Evolutionary conservation across 2,888 invertebrate species (phyloP).

Genomic region (Xanthorhoe designata): DNA sequence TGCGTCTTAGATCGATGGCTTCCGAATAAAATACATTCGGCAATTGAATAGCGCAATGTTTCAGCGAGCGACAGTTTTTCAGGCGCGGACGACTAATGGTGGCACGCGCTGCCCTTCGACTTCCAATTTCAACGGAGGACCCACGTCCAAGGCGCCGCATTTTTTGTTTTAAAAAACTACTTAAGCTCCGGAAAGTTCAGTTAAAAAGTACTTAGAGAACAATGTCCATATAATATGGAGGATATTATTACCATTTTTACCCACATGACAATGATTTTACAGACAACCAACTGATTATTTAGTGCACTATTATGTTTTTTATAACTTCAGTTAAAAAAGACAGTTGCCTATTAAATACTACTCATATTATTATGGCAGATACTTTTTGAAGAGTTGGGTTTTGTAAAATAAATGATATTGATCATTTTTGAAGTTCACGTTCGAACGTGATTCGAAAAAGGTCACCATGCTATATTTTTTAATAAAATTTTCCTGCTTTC

Average conservation of each 20-base stretch:
- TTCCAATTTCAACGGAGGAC: slow-evolving; percentile 78
- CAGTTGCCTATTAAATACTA: too few species aligned
- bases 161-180: slow-evolving; percentile 13
- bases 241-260: background rate
- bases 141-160: slow-evolving; percentile 10
- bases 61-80: slow-evolving; percentile 81
- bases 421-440: background rate
- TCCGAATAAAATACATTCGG: slow-evolving; percentile 81
- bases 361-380: too few species aligned
- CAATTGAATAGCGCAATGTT: slow-evolving; percentile 83
- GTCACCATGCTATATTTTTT: background rate
- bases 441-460: slow-evolving; percentile 1
- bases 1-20: slow-evolving; percentile 83
- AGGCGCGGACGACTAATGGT: slow-evolving; percentile 77
- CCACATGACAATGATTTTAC: too few species aligned
- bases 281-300: too few species aligned
- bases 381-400: background rate
- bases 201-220: background rate
- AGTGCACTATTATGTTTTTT: too few species aligned
- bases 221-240: background rate
- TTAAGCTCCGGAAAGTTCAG: too few species aligned
- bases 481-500: slow-evolving; percentile 8
- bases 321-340: too few species aligned
- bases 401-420: background rate
- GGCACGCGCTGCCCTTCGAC: slow-evolving; percentile 76